Percentiles rank a stretch among this genome's conserved stretches.
These are phyloP conservation scores for Molorchus minor DNA, from an alignment of 2,888 invertebrate species.

Conservation along the genomic window DNA sequence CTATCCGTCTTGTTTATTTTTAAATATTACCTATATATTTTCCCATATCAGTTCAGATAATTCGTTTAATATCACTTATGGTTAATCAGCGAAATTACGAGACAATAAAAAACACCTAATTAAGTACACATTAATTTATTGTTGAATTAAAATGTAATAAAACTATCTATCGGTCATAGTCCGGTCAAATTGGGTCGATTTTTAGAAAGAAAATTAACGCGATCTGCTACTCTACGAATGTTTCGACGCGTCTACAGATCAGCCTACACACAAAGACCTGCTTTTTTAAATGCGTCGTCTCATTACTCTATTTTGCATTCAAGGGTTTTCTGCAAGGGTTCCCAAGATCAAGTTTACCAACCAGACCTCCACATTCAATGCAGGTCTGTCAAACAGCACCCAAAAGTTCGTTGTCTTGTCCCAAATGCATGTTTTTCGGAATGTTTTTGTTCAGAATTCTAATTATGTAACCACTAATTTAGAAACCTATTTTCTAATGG, in stretches of 20 bases:
- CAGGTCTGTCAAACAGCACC: conserved; percentile 60
- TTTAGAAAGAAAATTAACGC: neutral
- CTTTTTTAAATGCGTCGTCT: neutral
- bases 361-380: conserved; percentile 63
- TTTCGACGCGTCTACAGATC: too few species aligned
- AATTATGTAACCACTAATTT: conserved; percentile 17
- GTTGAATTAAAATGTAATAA: neutral
- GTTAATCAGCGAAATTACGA: conserved; percentile 10
- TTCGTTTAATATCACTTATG: neutral
- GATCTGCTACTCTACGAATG: neutral
- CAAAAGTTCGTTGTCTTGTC: conserved; percentile 18
- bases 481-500: conserved; percentile 49
- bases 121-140: neutral
- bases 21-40: conserved; percentile 15
- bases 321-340: conserved; percentile 66
- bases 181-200: neutral
- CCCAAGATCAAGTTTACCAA: conserved; percentile 61
- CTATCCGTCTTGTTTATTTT: conserved; percentile 8
- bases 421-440: conserved; percentile 13
- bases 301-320: conserved; percentile 36
- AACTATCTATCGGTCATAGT: too few species aligned
- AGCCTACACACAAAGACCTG: too few species aligned
- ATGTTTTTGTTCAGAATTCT: conserved; percentile 7
- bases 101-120: neutral
- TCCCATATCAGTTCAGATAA: conserved; percentile 14